phyloP scores from a whole-genome alignment of 1,140 invertebrate species.

The Nylanderia fulva region DNA sequence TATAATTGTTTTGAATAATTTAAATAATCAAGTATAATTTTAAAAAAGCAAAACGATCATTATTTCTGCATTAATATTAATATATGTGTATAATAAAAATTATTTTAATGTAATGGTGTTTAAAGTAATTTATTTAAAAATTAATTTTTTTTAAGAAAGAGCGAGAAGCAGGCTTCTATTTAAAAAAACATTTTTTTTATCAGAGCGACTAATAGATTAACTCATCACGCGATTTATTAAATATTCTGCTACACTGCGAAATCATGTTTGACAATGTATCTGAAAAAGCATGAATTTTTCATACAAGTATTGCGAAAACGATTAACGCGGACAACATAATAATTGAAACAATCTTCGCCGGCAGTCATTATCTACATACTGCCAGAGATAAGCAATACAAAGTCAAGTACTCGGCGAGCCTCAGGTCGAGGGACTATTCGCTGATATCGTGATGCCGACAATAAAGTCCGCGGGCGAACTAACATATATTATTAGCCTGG shows the following conservation, averaged over 20 bases:
- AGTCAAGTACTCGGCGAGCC: background rate
- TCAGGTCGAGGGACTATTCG: slow-evolving; percentile 11
- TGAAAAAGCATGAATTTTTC: slow-evolving; percentile 11
- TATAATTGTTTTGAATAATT: background rate
- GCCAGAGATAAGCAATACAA: background rate
- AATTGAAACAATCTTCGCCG: slow-evolving; percentile 1
- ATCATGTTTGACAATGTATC: slow-evolving; percentile 20
- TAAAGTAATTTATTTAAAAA: background rate
- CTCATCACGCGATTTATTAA: background rate
- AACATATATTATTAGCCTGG: slow-evolving; percentile 67
- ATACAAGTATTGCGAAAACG: background rate
- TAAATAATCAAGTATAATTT: background rate
- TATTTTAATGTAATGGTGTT: background rate
- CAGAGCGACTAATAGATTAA: slow-evolving; percentile 6
- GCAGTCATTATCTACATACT: slow-evolving; percentile 14
- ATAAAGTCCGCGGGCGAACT: slow-evolving; percentile 61
- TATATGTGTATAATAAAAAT: background rate
- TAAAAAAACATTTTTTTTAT: background rate
- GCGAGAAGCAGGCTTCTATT: background rate
- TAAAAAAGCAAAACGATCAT: background rate
- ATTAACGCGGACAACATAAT: background rate
- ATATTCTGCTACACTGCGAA: background rate
- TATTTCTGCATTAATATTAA: background rate
- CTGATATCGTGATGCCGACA: slow-evolving; percentile 52
- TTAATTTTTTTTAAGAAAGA: background rate